Evolutionary conservation across 2,113 vertebrate genomes (phyloP).

Genomic region (Lycaon pictus): DNA sequence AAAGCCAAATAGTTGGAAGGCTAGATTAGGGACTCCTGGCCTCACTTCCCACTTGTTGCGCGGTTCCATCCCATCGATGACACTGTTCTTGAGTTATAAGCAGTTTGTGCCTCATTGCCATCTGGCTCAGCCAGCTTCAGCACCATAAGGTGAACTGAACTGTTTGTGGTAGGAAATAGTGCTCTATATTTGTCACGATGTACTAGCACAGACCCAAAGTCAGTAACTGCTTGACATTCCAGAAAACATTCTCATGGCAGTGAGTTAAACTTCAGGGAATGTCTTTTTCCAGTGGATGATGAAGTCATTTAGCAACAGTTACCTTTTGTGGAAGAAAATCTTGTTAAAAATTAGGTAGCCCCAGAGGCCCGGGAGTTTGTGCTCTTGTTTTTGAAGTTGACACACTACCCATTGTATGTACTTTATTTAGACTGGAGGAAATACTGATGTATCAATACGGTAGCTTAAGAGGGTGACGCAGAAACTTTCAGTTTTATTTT

Average conservation of each 20-base stretch:
- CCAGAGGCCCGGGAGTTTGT: neutral
- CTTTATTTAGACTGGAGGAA: constrained; percentile 30
- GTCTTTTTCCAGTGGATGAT: constrained; percentile 70
- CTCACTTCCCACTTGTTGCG: constrained; percentile 8
- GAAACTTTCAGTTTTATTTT: neutral
- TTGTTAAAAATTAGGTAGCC: constrained; percentile 59
- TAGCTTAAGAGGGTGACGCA: neutral
- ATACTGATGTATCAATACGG: neutral
- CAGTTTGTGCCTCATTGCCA: constrained; percentile 13
- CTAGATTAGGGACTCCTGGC: neutral
- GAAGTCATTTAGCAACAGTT: constrained; percentile 63
- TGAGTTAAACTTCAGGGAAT: constrained; percentile 77
- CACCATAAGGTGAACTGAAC: constrained; percentile 68
- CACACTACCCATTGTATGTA: neutral
- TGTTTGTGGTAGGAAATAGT: constrained; percentile 63
- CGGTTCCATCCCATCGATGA: neutral
- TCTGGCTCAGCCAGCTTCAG: constrained; percentile 58
- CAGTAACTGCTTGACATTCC: constrained; percentile 74
- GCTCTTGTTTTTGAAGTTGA: constrained; percentile 49
- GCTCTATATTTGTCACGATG: constrained; percentile 73
- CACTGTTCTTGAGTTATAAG: constrained; percentile 50
- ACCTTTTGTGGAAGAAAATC: constrained; percentile 78
- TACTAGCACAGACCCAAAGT: constrained; percentile 71
- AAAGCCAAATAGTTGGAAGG: constrained; percentile 13
- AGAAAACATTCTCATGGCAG: constrained; percentile 69